Evolutionary conservation across 2,113 vertebrate genomes (phyloP).

Genomic region (Ploceus nigricollis): DNA sequence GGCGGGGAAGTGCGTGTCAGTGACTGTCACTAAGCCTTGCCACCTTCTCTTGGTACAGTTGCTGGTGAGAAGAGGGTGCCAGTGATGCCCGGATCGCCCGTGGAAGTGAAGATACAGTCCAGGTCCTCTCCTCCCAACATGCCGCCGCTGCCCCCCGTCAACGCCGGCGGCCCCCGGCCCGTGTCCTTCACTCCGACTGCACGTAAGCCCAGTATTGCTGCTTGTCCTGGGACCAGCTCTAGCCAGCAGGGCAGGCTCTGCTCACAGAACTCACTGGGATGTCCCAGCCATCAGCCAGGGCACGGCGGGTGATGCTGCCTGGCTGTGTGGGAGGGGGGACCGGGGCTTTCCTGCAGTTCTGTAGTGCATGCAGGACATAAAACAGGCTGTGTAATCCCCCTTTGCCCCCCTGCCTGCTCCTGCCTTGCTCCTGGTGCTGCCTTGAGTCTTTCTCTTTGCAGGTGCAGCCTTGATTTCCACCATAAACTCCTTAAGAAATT

Average conservation of each 20-base stretch:
- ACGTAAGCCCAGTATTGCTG: constrained; percentile 68
- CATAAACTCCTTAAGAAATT: constrained; percentile 16
- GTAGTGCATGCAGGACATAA: fast-evolving
- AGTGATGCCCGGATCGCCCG: constrained; percentile 97
- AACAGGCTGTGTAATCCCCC: neutral
- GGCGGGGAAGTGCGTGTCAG: fast-evolving
- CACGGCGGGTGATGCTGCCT: fast-evolving
- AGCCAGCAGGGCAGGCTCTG: neutral
- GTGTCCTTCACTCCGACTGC: constrained; percentile 91
- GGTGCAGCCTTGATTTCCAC: neutral
- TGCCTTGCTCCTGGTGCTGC: neutral
- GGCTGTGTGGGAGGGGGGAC: neutral
- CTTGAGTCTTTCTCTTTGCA: neutral
- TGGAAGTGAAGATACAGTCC: constrained; percentile 97
- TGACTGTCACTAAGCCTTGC: neutral
- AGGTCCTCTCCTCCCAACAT: constrained; percentile 91
- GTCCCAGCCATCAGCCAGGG: neutral
- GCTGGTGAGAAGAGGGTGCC: constrained; percentile 91
- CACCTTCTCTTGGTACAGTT: constrained; percentile 74
- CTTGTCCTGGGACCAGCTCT: neutral
- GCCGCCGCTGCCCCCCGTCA: constrained; percentile 92
- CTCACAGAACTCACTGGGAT: fast-evolving
- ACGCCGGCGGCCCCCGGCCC: constrained; percentile 87
- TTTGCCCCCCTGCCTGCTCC: neutral
- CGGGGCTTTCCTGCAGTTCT: neutral